phyloP scores from a whole-genome alignment of 2,113 vertebrate genomes.

The Thryonomys swinderianus region DNA sequence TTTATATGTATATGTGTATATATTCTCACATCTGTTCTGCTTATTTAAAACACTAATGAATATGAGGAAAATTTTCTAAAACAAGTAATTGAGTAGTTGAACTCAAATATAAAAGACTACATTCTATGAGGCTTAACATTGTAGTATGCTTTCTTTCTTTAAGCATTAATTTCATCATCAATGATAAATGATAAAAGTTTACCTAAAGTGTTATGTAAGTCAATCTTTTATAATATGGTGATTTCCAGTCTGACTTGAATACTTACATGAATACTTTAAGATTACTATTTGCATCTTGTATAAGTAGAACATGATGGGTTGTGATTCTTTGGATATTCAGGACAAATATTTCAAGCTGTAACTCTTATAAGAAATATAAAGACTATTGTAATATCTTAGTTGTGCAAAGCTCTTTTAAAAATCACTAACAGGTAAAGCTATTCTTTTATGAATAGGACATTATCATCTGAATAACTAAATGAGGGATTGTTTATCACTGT shows the following conservation, averaged over 20 bases:
- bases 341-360: conserved; percentile 53
- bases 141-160: background rate
- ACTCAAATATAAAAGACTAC: conserved; percentile 47
- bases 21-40: background rate
- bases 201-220: no score
- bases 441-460: conserved; percentile 82
- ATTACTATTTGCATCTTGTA: conserved; percentile 40
- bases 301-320: conserved; percentile 61
- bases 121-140: background rate
- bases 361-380: background rate
- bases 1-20: background rate
- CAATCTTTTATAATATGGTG: background rate
- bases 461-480: conserved; percentile 79
- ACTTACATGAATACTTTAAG: conserved; percentile 62
- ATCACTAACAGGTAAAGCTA: conserved; percentile 72
- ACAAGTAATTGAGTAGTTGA: background rate
- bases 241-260: conserved; percentile 67
- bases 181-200: conserved; percentile 2
- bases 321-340: background rate
- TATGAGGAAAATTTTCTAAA: background rate
- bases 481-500: conserved; percentile 82
- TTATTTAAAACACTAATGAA: background rate
- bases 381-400: conserved; percentile 67
- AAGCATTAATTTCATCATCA: background rate
- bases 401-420: conserved; percentile 73